These are phyloP conservation scores for Sebastolobus alascanus DNA, from an alignment of 2,797 vertebrate species.

Conservation along the genomic window DNA sequence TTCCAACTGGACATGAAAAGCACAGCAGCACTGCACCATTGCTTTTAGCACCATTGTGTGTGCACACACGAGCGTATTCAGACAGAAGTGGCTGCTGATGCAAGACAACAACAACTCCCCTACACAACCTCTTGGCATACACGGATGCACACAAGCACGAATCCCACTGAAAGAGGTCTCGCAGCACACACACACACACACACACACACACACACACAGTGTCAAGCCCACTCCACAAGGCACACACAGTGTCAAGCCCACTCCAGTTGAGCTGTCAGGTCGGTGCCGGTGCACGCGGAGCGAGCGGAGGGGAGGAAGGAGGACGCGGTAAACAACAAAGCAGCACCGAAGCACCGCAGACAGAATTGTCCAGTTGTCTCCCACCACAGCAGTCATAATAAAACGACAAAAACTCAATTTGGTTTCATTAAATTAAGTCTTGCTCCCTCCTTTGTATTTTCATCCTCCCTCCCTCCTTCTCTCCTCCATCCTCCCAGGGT, in stretches of 20 bases:
- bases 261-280: constrained; percentile 63
- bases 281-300: constrained; percentile 21
- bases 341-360: constrained; percentile 14
- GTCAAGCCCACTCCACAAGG: constrained; percentile 19
- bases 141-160: constrained; percentile 38
- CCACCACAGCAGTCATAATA: constrained; percentile 5
- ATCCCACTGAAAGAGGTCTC: constrained; percentile 39
- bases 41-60: not conserved
- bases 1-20: not conserved
- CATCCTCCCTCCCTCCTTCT: not conserved
- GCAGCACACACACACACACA: constrained; percentile 26
- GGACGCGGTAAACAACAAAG: constrained; percentile 24
- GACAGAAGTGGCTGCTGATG: constrained; percentile 42
- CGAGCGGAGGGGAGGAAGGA: constrained; percentile 15
- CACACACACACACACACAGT: constrained; percentile 15
- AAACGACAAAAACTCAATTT: constrained; percentile 4
- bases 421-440: constrained; percentile 28
- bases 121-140: constrained; percentile 31
- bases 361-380: constrained; percentile 16
- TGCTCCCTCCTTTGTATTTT: not conserved
- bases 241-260: constrained; percentile 39
- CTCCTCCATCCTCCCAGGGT: not conserved
- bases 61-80: not conserved
- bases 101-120: constrained; percentile 41
- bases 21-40: not conserved